phyloP scores from a whole-genome alignment of 1,140 invertebrate genomes.

The Aphidius gifuensis region DNA sequence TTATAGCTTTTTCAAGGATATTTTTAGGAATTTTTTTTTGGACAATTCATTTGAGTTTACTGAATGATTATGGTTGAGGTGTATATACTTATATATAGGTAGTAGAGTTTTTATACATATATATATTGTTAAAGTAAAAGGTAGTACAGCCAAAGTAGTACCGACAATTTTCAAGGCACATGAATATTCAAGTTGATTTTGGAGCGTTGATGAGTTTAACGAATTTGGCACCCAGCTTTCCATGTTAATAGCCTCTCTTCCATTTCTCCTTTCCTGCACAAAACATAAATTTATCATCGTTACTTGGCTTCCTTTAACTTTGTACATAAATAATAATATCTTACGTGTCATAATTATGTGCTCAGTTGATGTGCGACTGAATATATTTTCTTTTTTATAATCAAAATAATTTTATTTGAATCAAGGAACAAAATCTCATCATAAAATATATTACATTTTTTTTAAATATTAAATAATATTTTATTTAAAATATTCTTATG shows the following conservation, averaged over 20 bases:
- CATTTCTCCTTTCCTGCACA: not conserved
- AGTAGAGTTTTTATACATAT: not conserved
- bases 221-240: constrained; percentile 30
- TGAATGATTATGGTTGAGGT: not conserved
- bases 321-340: constrained; percentile 25
- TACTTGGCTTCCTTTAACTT: constrained; percentile 18
- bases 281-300: constrained; percentile 3
- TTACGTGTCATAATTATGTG: not conserved
- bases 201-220: constrained; percentile 28
- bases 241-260: constrained; percentile 26
- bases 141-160: constrained; percentile 17
- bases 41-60: not conserved
- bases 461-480: no score
- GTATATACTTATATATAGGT: no score
- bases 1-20: no score
- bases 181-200: constrained; percentile 26
- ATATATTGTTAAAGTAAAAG: not conserved
- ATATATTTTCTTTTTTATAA: no score
- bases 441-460: no score
- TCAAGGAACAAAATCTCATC: no score
- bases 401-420: no score
- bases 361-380: no score
- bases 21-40: not conserved
- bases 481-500: no score
- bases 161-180: constrained; percentile 24